Base-by-base conservation (phyloP, 1,140 invertebrate species). In the Trichonephila clavata region DNA sequence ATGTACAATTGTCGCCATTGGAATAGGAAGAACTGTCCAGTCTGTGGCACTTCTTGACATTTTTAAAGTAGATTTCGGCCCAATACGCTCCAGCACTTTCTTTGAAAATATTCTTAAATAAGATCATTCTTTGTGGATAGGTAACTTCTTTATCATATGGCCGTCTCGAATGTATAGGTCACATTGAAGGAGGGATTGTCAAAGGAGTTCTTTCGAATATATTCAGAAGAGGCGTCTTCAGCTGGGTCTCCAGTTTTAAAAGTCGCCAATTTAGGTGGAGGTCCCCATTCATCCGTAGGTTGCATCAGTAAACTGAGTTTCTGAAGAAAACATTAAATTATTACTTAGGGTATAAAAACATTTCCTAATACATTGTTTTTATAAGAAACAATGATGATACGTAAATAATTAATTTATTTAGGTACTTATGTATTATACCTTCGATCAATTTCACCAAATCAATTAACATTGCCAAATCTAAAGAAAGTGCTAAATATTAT, bases 211-310 rank as follows among this genome's bases (percentile, higher is more conserved):
- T 94, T 93, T 13, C 94, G 94, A 50, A 93, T 94, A 27, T 88
- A 86, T 18, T 94, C 93, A 14, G 86, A 83, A 20, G 27, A 86
- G 14, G 88, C 93, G 21, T 93, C 93, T 81, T 93, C 94, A 20
- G 68, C 81, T 2, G 91, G 86, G 43, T 94, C 93, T 4, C 86
- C 93, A 1, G 87, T 87, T 32, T 93, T 94, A 87, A 94, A 94
- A 21, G 89, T 91, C 39, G 90, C 92, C 10, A 94, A 83, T 60
- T 94, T 94, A 7, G 94, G 94, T 3, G 96, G 96, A 2, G 96
- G 97, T n/a, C 97, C 97, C 97, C 97, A 97, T 81, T 97, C 96
- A 1, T 96, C 96, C 0, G 97, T 97, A 0, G 97, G 97, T 63
- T 97, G 96, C 8, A 97, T 94, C 39, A 97, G 95, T 39, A 96